phyloP scores from a whole-genome alignment of 1,140 invertebrate genomes.

The Apis mellifera region DNA sequence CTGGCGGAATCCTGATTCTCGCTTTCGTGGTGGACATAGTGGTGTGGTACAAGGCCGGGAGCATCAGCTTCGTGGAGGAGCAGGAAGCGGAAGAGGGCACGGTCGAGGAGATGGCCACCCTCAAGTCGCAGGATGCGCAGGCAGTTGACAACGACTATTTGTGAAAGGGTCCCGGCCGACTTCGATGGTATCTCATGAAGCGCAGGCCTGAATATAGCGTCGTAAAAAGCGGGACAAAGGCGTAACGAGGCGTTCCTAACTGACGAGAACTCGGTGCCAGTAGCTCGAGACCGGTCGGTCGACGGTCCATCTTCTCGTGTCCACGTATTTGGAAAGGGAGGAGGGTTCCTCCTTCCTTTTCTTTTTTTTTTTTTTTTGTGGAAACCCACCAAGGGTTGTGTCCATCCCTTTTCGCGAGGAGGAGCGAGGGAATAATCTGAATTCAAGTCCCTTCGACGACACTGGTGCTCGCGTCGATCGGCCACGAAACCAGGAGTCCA shows the following conservation, averaged over 20 bases:
- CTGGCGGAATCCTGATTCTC: conserved; percentile 89
- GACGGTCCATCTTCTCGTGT: conserved; percentile 11
- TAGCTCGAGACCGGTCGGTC: neutral
- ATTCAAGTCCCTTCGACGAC: neutral
- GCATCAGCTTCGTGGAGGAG: conserved; percentile 87
- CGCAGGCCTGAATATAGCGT: conserved; percentile 42
- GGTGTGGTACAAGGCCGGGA: conserved; percentile 91
- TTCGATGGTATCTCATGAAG: conserved; percentile 34
- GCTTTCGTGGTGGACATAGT: conserved; percentile 92
- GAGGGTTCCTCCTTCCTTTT: neutral
- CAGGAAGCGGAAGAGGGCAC: conserved; percentile 75
- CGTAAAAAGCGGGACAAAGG: conserved; percentile 32
- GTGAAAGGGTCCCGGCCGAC: conserved; percentile 59
- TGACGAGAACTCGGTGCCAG: conserved; percentile 25
- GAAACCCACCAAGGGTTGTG: neutral
- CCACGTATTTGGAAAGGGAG: neutral
- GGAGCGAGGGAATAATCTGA: too few species aligned
- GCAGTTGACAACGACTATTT: conserved; percentile 76
- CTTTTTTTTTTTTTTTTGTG: neutral
- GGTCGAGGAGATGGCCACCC: conserved; percentile 78
- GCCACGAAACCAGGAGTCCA: neutral
- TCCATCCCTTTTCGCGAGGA: neutral
- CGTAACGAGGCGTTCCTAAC: conserved; percentile 28
- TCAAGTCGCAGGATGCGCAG: conserved; percentile 77
- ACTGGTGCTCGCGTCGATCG: conserved; percentile 18